Conservation (phyloP, 2,113 vertebrate genomes). For the Cynopterus brachyotis region DNA sequence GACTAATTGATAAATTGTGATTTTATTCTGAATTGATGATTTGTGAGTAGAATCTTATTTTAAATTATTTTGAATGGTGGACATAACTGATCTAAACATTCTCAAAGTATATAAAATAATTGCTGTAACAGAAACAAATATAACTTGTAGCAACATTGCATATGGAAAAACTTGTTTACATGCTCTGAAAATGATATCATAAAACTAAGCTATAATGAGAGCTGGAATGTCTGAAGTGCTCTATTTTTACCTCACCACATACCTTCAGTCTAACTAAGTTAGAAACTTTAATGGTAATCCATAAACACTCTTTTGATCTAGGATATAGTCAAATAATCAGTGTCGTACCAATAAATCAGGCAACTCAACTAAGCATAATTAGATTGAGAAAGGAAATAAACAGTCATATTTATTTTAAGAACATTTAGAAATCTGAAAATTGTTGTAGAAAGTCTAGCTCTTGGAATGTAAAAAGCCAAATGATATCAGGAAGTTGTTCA, state of each 20-base stretch:
- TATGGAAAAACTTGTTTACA: constrained; percentile 24
- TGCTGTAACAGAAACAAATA: constrained; percentile 56
- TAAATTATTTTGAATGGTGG: neutral
- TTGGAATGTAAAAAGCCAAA: neutral
- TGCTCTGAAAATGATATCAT: neutral
- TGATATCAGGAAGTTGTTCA: neutral
- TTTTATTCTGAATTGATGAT: constrained; percentile 43
- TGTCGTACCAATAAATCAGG: constrained; percentile 16
- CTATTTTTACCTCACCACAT: constrained; percentile 27
- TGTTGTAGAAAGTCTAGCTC: neutral
- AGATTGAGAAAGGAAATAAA: constrained; percentile 54
- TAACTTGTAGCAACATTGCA: neutral
- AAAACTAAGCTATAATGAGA: neutral
- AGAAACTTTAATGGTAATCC: neutral
- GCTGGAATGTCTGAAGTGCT: neutral
- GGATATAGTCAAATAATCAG: neutral
- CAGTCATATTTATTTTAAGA: neutral
- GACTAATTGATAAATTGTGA: constrained; percentile 39
- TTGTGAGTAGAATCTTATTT: neutral
- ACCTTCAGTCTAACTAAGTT: constrained; percentile 45
- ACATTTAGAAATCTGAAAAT: constrained; percentile 40
- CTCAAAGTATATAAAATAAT: constrained; percentile 21
- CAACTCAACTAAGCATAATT: neutral
- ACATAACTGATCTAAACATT: neutral
- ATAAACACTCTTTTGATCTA: constrained; percentile 16